Base-by-base conservation (phyloP, 2,113 vertebrate species). In the Hippocampus barbouri region DNA sequence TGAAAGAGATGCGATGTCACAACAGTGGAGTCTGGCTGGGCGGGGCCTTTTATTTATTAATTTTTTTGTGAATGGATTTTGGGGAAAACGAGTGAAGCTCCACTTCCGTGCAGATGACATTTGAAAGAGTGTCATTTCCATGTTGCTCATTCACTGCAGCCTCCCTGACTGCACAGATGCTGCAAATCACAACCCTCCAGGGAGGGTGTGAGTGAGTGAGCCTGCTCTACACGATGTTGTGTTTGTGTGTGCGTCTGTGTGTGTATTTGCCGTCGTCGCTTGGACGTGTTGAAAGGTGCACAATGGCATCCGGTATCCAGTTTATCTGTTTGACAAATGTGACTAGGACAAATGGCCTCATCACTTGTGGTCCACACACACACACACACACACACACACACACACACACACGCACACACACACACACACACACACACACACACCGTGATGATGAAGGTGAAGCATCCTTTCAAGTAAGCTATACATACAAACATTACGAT, bases 271-370 rank as follows among this genome's bases (percentile, higher is more conserved):
- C 87, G 87, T 91, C 88, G 86, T 83, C 81, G 80, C 86, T 91
- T 89, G 87, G 85, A 84, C 68, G 84, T 69, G 87, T 84, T 92
- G 90, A 92, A 92, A 91, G 85, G 78, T 86, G 81, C 74, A 92
- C 91, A 92, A 92, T 89, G 82, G 75, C 45, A 63, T 68, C 74
- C 21, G 30, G 84, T 87, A 90, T 92, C 90, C 38, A 79, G 88
- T 93, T 91, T 86, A 77, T 87, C 88, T 88, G 86, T 91, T 88
- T 91, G 90, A 92, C 91, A 90, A 92, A 93, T 92, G 87, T 86
- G 71, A 83, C 90, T 71, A 70, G 77, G 83, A 84, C 80, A 76
- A 86, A 80, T 75, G 83, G 74, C 77, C 23, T 72, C 80, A 27
- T 25, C 80, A 83, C 84, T 78, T 77, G 63, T 66, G 68, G 70